Evolutionary conservation across 2,888 invertebrate species (phyloP).

Genomic region (Fragum fragum): DNA sequence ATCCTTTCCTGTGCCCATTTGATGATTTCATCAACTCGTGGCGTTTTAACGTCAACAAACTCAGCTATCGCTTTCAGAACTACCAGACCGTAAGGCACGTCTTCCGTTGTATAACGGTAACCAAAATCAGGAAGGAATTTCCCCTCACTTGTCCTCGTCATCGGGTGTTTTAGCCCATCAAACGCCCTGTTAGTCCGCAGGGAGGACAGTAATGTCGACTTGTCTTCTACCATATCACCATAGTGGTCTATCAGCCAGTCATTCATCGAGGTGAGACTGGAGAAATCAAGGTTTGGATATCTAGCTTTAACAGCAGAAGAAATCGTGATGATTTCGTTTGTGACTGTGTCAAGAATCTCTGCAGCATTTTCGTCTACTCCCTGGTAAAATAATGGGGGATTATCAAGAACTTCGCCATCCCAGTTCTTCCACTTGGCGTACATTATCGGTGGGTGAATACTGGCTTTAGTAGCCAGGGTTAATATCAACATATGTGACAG

Average conservation of each 20-base stretch:
- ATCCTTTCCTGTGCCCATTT: constrained; percentile 58
- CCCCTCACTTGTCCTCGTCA: constrained; percentile 57
- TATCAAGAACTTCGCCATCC: constrained; percentile 67
- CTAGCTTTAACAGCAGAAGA: constrained; percentile 56
- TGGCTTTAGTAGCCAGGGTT: constrained; percentile 67
- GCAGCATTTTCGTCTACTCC: constrained; percentile 68
- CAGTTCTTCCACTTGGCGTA: constrained; percentile 74
- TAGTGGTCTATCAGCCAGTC: constrained; percentile 68
- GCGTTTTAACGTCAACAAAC: constrained; percentile 68
- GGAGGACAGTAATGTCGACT: constrained; percentile 44
- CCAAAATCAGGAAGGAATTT: constrained; percentile 70
- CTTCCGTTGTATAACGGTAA: constrained; percentile 72
- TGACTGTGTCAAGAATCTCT: constrained; percentile 54
- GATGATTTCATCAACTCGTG: constrained; percentile 67
- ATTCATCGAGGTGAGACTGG: constrained; percentile 58
- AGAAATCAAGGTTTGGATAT: constrained; percentile 58
- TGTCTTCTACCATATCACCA: constrained; percentile 62
- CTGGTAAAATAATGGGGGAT: constrained; percentile 75
- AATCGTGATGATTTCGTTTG: constrained; percentile 66
- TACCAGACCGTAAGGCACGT: constrained; percentile 72
- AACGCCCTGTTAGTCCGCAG: constrained; percentile 70
- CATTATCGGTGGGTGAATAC: constrained; percentile 77
- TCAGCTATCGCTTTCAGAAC: constrained; percentile 70
- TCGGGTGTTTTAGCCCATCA: constrained; percentile 71
- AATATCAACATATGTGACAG: constrained; percentile 67